These are phyloP conservation scores for Tridacna crocea DNA, from an alignment of 2,888 invertebrate genomes.

Conservation along the genomic window DNA sequence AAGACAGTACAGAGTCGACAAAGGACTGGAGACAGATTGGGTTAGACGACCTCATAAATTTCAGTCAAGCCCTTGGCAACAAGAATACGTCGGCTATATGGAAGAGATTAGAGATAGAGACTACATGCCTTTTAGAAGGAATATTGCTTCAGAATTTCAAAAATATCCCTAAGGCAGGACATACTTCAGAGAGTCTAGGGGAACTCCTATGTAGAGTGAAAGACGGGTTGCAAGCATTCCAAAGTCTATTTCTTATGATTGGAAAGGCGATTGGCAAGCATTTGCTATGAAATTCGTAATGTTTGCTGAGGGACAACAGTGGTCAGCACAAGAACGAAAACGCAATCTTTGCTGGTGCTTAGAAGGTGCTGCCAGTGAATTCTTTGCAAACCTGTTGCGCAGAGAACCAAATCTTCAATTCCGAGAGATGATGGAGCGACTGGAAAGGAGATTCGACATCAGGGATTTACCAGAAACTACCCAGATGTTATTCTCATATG, in stretches of 20 bases:
- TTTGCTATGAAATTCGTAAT: constrained; percentile 6
- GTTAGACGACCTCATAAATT: no score
- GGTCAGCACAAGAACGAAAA: neutral
- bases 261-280: constrained; percentile 6
- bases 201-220: neutral
- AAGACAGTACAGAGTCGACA: neutral
- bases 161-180: neutral
- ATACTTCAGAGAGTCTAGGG: neutral
- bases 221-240: neutral
- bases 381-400: neutral
- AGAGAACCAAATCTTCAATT: neutral
- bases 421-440: no score
- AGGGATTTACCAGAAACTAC: constrained; percentile 27
- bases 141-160: no score
- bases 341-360: neutral
- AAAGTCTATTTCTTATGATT: constrained; percentile 1
- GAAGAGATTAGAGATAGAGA: no score
- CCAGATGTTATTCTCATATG: constrained; percentile 16
- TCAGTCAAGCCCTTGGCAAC: no score
- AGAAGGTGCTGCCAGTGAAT: constrained; percentile 16
- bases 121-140: no score
- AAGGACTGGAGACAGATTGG: neutral
- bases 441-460: constrained; percentile 18
- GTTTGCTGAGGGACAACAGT: constrained; percentile 2
- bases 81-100: no score